Conservation (phyloP, 2,888 invertebrate species). For the Drosophila ochracea region DNA sequence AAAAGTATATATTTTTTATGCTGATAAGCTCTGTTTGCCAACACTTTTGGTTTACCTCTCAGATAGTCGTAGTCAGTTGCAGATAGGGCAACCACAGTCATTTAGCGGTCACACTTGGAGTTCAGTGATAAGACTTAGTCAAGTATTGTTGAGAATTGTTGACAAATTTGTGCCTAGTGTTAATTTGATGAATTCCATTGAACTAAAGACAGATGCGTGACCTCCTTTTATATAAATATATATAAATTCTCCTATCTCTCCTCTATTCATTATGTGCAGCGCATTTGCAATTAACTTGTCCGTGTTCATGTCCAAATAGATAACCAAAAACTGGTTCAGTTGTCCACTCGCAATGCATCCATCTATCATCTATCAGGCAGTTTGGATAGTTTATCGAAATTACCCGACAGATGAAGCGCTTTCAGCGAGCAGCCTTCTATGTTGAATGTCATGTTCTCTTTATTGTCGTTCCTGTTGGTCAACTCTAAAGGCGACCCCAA, state of each 20-base stretch:
- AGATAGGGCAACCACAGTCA: slow-evolving; percentile 35
- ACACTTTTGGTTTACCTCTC: slow-evolving; percentile 33
- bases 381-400: slow-evolving; percentile 67
- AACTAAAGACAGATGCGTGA: slow-evolving; percentile 20
- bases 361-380: slow-evolving; percentile 42
- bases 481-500: slow-evolving; percentile 58
- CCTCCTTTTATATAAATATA: neutral
- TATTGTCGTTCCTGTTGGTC: slow-evolving; percentile 33
- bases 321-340: slow-evolving; percentile 37
- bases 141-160: neutral
- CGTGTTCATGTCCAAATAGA: slow-evolving; percentile 34
- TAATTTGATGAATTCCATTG: slow-evolving; percentile 54
- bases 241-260: neutral
- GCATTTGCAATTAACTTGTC: slow-evolving; percentile 42
- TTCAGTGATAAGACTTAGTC: slow-evolving; percentile 33
- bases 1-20: neutral
- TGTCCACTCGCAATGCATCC: slow-evolving; percentile 48
- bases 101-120: slow-evolving; percentile 63
- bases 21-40: slow-evolving; percentile 45
- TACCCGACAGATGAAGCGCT: slow-evolving; percentile 32
- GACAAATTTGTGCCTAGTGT: slow-evolving; percentile 61
- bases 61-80: slow-evolving; percentile 14
- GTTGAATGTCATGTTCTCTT: slow-evolving; percentile 4
- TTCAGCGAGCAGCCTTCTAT: slow-evolving; percentile 26
- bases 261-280: slow-evolving; percentile 6